These are phyloP conservation scores for Columba janthina DNA, from an alignment of 2,113 vertebrate species.

Conservation along the genomic window DNA sequence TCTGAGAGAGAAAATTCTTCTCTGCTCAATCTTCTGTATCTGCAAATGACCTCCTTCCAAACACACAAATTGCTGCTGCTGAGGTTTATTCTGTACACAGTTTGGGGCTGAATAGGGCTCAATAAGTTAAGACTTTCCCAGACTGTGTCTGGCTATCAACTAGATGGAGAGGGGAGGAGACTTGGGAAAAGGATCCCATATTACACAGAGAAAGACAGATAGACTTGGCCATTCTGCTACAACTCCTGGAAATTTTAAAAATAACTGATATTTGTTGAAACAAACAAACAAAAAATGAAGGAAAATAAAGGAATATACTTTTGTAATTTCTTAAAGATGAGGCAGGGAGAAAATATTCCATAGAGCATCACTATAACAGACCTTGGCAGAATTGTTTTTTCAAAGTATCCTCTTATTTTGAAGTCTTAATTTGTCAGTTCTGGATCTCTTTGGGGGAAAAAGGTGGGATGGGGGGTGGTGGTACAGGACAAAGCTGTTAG, in stretches of 20 bases:
- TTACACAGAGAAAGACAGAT: not conserved
- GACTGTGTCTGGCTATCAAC: not conserved
- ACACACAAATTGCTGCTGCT: not conserved
- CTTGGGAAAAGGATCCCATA: not conserved
- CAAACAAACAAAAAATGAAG: not conserved
- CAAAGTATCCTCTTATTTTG: not conserved
- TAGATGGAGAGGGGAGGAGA: not conserved
- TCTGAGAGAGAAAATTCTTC: not conserved
- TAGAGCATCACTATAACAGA: not conserved
- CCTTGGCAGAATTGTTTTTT: not conserved
- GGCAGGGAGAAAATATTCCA: not conserved
- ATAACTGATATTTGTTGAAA: not conserved
- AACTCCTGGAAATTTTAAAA: not conserved
- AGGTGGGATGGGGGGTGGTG: rapidly evolving
- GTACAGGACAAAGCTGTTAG: not conserved
- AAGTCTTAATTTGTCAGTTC: not conserved
- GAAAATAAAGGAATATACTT: not conserved
- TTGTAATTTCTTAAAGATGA: not conserved
- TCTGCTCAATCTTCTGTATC: not conserved
- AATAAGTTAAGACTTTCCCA: not conserved
- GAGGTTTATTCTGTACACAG: not conserved
- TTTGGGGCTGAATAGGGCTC: not conserved
- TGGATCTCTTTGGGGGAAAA: not conserved
- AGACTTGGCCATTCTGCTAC: not conserved
- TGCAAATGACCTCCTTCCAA: not conserved